These are phyloP conservation scores for Nowickia ferox DNA, from an alignment of 2,888 invertebrate species.

Conservation along the genomic window DNA sequence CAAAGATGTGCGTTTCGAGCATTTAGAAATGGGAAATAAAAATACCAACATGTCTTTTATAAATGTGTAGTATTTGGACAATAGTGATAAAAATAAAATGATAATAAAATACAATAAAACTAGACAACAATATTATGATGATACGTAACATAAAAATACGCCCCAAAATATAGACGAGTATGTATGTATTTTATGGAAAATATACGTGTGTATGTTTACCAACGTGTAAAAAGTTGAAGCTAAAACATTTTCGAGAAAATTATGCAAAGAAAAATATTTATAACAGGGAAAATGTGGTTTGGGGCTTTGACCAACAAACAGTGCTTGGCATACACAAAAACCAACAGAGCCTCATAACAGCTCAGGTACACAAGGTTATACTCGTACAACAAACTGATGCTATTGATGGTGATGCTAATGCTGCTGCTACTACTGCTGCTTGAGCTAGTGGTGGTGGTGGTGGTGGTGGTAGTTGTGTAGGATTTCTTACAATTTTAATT, in stretches of 20 bases:
- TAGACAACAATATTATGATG: slow-evolving; percentile 48
- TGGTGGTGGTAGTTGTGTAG: slow-evolving; percentile 10
- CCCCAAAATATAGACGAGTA: slow-evolving; percentile 22
- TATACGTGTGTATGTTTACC: not conserved
- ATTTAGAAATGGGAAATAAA: slow-evolving; percentile 23
- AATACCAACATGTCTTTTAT: slow-evolving; percentile 13
- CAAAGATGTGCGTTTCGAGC: slow-evolving; percentile 26
- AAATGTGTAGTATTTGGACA: slow-evolving; percentile 42
- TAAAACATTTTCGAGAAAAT: slow-evolving; percentile 50
- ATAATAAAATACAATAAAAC: slow-evolving; percentile 70
- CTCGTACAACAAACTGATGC: not conserved
- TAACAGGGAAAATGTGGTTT: slow-evolving; percentile 43
- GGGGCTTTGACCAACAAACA: slow-evolving; percentile 45
- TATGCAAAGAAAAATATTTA: slow-evolving; percentile 54
- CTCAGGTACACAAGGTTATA: slow-evolving; percentile 33
- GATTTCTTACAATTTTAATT: slow-evolving; percentile 70
- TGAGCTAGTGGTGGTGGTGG: not conserved
- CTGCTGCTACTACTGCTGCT: no score
- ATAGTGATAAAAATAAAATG: slow-evolving; percentile 70
- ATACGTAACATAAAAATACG: slow-evolving; percentile 65
- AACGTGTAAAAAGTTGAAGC: slow-evolving; percentile 15
- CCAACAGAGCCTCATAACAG: not conserved
- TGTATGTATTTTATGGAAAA: not conserved
- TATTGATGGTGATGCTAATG: not conserved
- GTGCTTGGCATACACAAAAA: not conserved